Evolutionary conservation across 2,888 invertebrate species (phyloP), one percentile per base, ranked within the genome.

Genomic region (Leuctra nigra): DNA sequence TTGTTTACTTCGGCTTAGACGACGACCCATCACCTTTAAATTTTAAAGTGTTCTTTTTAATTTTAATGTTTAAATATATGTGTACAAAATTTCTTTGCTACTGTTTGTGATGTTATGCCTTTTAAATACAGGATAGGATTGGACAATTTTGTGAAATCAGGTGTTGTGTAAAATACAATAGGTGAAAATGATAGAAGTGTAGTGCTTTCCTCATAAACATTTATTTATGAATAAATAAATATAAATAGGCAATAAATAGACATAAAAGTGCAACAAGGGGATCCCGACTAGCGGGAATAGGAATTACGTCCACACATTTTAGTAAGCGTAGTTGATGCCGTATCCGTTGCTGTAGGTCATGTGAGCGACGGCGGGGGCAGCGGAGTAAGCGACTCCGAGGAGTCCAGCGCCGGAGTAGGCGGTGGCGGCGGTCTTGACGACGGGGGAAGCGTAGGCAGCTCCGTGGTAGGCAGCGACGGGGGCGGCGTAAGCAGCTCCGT

Each of bases 281-380:
- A 44, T 20, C 44, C 44, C 44, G 22, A 20, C 23, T 44, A 44
- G 6, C 6, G 44, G 44, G 23, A 44, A 23, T 9, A 7, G 23
- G 44, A 23, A 44, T 7, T 20, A 44, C 16, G 44, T n/a, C 44
- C 22, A 20, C 11, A 44, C 4, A 2, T 11, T 14, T 72, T 76
- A 80, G 78, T 78, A 80, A 61, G 73, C 72, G 68, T 80, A 80
- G 14, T 73, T 72, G 25, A 76, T 67, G n/a, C 79, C 79, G 33
- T 78, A 72, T 63, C 77, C 78, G 64, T 77, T 77, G 56, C 74
- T 69, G 70, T 79, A 81, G 44, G 75, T 75, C 75, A 80, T 78
- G 69, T 80, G 80, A n/a, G 80, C 78, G 1, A 81, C 65, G 39
- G 61, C 64, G 50, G 64, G 65, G 53, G 63, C 62, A 18, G 67